phyloP scores from a whole-genome alignment of 2,113 vertebrate species.

The Ptyas mucosa region DNA sequence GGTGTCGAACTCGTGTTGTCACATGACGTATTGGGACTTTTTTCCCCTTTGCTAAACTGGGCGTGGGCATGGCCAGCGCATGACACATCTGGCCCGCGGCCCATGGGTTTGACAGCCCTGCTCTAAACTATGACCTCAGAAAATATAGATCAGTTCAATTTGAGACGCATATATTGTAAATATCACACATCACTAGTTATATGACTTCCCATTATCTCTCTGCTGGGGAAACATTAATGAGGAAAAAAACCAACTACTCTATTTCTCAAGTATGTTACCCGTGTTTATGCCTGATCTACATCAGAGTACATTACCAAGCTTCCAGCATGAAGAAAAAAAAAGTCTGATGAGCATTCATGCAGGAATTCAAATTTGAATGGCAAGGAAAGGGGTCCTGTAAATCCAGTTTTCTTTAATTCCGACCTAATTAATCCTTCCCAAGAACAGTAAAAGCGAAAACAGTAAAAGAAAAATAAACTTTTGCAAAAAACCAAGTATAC shows the following conservation, averaged over 20 bases:
- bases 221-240: fast-evolving
- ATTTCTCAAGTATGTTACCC: slow-evolving; percentile 37
- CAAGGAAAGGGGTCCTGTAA: not conserved
- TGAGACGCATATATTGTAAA: not conserved
- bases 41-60: too few relatives aligned
- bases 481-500: not conserved
- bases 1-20: too few relatives aligned
- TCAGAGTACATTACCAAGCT: slow-evolving; percentile 13
- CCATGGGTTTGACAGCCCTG: too few relatives aligned
- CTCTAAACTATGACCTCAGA: not conserved
- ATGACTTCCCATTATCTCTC: slow-evolving; percentile 10
- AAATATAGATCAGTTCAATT: slow-evolving; percentile 16
- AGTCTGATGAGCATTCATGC: slow-evolving; percentile 16
- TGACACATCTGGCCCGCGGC: too few relatives aligned
- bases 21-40: too few relatives aligned
- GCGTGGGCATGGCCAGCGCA: too few relatives aligned
- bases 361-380: slow-evolving; percentile 17
- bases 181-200: fast-evolving
- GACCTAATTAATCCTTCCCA: not conserved
- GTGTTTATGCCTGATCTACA: not conserved
- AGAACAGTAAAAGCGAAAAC: not conserved
- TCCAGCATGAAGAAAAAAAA: slow-evolving; percentile 24
- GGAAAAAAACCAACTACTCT: slow-evolving; percentile 2
- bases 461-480: not conserved
- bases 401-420: not conserved